phyloP scores from a whole-genome alignment of 2,888 invertebrate genomes.

The Venusia cambrica region DNA sequence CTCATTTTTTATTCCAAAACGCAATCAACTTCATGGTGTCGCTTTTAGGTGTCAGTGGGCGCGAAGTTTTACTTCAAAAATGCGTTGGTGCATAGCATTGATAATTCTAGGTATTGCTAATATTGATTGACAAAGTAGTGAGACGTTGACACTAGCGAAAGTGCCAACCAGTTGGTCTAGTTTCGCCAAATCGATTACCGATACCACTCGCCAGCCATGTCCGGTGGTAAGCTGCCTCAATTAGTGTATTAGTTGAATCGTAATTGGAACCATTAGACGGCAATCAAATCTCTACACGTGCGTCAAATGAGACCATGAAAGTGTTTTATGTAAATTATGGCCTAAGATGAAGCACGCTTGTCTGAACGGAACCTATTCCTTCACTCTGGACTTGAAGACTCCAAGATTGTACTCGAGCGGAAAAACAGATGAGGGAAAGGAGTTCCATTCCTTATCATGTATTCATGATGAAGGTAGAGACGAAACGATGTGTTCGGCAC shows the following conservation, averaged over 20 bases:
- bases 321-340: not conserved
- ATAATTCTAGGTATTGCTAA: slow-evolving; percentile 4
- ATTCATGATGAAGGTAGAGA: no score
- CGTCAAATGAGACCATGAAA: not conserved
- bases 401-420: no score
- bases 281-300: slow-evolving; percentile 11
- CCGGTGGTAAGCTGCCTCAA: slow-evolving; percentile 13
- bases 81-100: not conserved
- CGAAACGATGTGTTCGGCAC: no score
- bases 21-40: no score
- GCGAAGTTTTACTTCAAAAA: no score
- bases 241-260: slow-evolving; percentile 11
- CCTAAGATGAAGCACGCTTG: no score
- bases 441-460: no score
- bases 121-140: slow-evolving; percentile 12
- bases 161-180: slow-evolving; percentile 34
- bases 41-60: no score
- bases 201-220: slow-evolving; percentile 24
- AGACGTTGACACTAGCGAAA: slow-evolving; percentile 32
- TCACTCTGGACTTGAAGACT: no score
- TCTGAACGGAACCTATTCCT: no score
- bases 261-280: slow-evolving; percentile 15
- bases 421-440: no score
- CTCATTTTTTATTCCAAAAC: no score
- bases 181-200: slow-evolving; percentile 34